These are phyloP conservation scores for Drosophila virilis DNA, from an alignment of 1,140 invertebrate genomes.

Conservation along the genomic window DNA sequence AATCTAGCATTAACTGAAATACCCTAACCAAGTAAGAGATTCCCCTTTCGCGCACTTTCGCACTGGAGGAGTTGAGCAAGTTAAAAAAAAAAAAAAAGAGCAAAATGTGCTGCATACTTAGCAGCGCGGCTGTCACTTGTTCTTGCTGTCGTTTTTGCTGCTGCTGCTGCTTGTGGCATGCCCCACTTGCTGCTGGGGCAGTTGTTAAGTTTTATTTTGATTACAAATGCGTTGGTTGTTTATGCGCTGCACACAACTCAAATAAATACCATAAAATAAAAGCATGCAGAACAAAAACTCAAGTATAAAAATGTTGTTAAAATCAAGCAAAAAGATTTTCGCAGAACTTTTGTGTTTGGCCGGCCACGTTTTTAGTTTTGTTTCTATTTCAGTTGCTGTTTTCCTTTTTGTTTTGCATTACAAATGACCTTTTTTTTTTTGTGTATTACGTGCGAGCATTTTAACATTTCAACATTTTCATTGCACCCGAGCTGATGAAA, in stretches of 20 bases:
- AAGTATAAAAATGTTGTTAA: conserved; percentile 14
- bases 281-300: conserved; percentile 5
- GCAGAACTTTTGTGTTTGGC: conserved; percentile 43
- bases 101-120: conserved; percentile 74
- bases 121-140: conserved; percentile 68
- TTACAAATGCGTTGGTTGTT: conserved; percentile 74
- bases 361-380: conserved; percentile 60
- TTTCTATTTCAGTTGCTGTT: conserved; percentile 46
- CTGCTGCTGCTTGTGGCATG: conserved; percentile 26
- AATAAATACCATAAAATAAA: conserved; percentile 48
- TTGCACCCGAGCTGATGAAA: conserved; percentile 66
- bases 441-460: conserved; percentile 74
- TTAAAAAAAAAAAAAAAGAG: conserved; percentile 25
- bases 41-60: neutral
- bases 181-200: conserved; percentile 3
- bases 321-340: conserved; percentile 39
- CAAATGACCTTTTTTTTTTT: conserved; percentile 61
- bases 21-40: neutral
- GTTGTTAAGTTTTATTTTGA: conserved; percentile 76
- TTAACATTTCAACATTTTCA: conserved; percentile 80
- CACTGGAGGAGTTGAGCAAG: too few relatives aligned
- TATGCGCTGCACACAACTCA: conserved; percentile 57
- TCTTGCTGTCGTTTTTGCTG: conserved; percentile 50
- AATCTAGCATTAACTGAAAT: too few relatives aligned
- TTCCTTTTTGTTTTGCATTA: conserved; percentile 69